Base-by-base conservation (phyloP, 2,888 invertebrate species). In the Lypha dubia region DNA sequence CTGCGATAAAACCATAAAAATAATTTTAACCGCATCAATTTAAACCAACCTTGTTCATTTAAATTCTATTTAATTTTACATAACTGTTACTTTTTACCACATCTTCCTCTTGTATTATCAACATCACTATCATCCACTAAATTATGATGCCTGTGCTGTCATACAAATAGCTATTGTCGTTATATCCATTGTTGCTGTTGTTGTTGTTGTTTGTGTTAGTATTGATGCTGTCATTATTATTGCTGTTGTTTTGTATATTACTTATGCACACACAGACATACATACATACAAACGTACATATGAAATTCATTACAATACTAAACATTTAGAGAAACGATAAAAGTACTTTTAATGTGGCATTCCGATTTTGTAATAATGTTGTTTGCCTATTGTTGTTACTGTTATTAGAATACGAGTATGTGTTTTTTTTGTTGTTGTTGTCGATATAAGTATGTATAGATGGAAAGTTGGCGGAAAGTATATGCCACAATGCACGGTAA, bases 281-380 rank as follows among this genome's bases (percentile, higher is more conserved):
- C 9, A 22, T 11, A 22, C 22, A 1, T 51, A 13, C 22, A 11
- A 24, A 6, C 22, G 60, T 63, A 56, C 76, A 84, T 73, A 46
- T 63, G 56, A 80, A 84, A 84, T 84, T 80, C 80, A 84, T 80
- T 80, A 74, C 81, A 84, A 74, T 68, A 84, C 77, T 80, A 62
- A 84, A 74, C 80, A 80, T 84, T 84, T 84, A 68, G 60, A 63
- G 49, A 83, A 77, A 60, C 76, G 76, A 81, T 83, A 75, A 80
- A 81, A 86, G 67, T 49, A 38, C 77, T 79, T 79, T 84, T 49
- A 84, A 79, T 81, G 81, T 75, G 79, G 74, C 71, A 84, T 70
- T 73, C 51, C 46, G 63, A 58, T 80, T 75, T 62, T 62, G 67
- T 68, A 53, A 68, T 28, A 60, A 68, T 58, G 35, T 60, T 71